Evolutionary conservation across 2,113 vertebrate genomes (phyloP), one percentile per base, ranked within the genome.

Genomic region (Perccottus glenii): DNA sequence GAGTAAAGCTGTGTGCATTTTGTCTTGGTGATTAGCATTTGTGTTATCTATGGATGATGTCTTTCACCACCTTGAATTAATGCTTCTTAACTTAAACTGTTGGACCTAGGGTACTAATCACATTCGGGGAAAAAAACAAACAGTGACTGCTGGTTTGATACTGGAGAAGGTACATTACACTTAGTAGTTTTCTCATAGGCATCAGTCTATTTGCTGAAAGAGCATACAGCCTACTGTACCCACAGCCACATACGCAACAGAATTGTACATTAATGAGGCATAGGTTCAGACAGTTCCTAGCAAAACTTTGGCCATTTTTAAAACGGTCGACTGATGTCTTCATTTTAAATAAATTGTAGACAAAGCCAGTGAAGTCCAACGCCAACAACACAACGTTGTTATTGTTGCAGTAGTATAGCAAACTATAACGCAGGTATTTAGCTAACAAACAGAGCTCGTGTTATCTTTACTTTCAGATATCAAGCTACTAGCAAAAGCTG

Each of bases 181-280:
- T 27, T 27, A 27, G 3, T 27, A 27, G 19, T 27, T 27, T 27
- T 27, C 19, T 27, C 51, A 66, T 6, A 33, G 44, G 75, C 80
- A 62, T 69, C 70, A 1, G 84, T 77, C 80, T 88, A 88, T 83
- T 86, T 81, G 52, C 75, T 85, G 82, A 70, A 78, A 77, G 43
- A 5, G 36, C 4, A 60, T 19, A 27, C 3, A 27, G 19, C 19
- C 1, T 27, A 27, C 1, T 27, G 19, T 27, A 27, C 19, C 19
- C 19, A 27, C 19, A 27, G 19, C 19, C 19, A 35, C 14, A 32
- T n/a, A 14, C 52, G 52, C 32, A 11, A n/a, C 4, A 55, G 11
- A n/a, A n/a, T 32, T 6, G 50, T 19, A 19, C 55, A 60, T n/a
- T 66, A 56, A 27, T 35, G 35, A 12, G 4, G 5, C 4, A 15